Conservation (phyloP, 2,888 invertebrate species). For the Chironomus tentans region DNA sequence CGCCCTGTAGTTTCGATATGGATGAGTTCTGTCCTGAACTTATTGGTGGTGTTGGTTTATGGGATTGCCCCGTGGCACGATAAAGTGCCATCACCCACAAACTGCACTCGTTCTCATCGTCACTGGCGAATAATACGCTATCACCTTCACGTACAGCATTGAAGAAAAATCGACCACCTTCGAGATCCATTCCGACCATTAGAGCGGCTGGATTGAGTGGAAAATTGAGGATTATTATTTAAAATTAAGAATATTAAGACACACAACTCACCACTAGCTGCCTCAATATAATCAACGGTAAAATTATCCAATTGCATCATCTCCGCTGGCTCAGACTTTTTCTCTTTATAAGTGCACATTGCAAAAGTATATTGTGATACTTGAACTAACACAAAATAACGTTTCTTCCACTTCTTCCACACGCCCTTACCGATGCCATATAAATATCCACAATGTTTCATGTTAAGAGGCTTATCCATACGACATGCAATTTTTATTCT, state of each 20-base stretch:
- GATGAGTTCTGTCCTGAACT: conserved; percentile 78
- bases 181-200: conserved; percentile 88
- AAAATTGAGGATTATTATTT: background rate
- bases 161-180: conserved; percentile 93
- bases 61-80: conserved; percentile 98
- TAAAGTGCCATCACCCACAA: conserved; percentile 99
- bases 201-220: conserved; percentile 57
- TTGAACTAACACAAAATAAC: conserved; percentile 97
- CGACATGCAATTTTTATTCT: conserved; percentile 95
- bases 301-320: conserved; percentile 99
- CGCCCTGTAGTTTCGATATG: conserved; percentile 83
- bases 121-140: conserved; percentile 89
- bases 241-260: background rate
- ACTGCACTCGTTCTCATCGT: conserved; percentile 96
- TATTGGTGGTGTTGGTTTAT: conserved; percentile 94
- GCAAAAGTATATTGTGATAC: conserved; percentile 99
- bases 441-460: conserved; percentile 96
- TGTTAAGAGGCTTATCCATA: conserved; percentile 97
- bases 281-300: conserved; percentile 98
- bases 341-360: conserved; percentile 98
- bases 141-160: conserved; percentile 98
- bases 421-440: conserved; percentile 93
- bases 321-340: conserved; percentile 98
- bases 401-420: conserved; percentile 99
- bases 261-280: conserved; percentile 68